A percentile compares a stretch with the other conserved stretches of the same genome.
Evolutionary conservation across 2,888 invertebrate species (phyloP).

Genomic region (Flexamia atlantica): DNA sequence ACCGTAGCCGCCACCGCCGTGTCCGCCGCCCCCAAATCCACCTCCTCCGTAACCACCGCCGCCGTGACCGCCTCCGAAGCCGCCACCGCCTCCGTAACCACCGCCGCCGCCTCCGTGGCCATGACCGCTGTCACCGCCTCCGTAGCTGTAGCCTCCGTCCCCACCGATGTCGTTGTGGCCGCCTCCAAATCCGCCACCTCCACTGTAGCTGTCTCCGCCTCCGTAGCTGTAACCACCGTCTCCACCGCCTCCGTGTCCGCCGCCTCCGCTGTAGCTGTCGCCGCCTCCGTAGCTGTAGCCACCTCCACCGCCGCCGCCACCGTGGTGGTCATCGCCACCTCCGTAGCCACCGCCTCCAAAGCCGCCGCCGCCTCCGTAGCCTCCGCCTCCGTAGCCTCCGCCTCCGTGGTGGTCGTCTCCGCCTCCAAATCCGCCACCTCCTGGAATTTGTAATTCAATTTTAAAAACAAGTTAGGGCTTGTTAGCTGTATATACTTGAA

Average conservation of each 20-base stretch:
- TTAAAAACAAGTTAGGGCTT: background rate
- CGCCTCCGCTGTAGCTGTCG: slow-evolving; percentile 62
- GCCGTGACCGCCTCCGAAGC: slow-evolving; percentile 18
- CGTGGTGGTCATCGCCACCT: slow-evolving; percentile 63
- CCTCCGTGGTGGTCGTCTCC: slow-evolving; percentile 61
- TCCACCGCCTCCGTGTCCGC: slow-evolving; percentile 57
- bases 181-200: slow-evolving; percentile 56
- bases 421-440: slow-evolving; percentile 45
- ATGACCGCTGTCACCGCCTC: slow-evolving; percentile 53
- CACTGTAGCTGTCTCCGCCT: slow-evolving; percentile 60
- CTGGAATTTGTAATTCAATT: no score
- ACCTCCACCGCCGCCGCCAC: slow-evolving; percentile 54
- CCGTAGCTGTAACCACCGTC: slow-evolving; percentile 60
- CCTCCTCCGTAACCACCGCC: slow-evolving; percentile 47
- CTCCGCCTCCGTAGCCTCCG: slow-evolving; percentile 61
- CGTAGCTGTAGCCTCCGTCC: slow-evolving; percentile 54
- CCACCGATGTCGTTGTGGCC: slow-evolving; percentile 47
- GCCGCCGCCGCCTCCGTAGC: slow-evolving; percentile 54
- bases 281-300: slow-evolving; percentile 65
- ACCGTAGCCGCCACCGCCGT: slow-evolving; percentile 47
- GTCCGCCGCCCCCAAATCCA: slow-evolving; percentile 49
- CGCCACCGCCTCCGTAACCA: slow-evolving; percentile 25
- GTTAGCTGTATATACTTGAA: no score
- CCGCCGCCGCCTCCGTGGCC: slow-evolving; percentile 54
- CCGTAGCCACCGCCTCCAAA: slow-evolving; percentile 59